Percentiles rank a stretch among this genome's conserved stretches.
phyloP scores from a whole-genome alignment of 2,888 invertebrate species.

The Nemotelus nigrinus region DNA sequence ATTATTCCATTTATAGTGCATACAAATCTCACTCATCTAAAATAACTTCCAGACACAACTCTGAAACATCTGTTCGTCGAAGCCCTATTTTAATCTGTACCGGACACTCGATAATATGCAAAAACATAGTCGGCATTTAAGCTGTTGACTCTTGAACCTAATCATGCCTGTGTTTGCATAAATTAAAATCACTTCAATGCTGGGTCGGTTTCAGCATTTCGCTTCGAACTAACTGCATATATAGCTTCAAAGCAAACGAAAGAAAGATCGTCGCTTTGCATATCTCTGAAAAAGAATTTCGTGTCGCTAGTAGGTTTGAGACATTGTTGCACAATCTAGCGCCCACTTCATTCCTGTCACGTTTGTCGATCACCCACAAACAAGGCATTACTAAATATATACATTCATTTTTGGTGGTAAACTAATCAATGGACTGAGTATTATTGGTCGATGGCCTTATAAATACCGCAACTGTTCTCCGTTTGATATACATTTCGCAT shows the following conservation, averaged over 20 bases:
- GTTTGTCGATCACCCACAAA: slow-evolving; percentile 14
- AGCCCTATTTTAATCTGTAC: not conserved
- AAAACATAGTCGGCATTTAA: too few relatives aligned
- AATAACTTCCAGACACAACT: too few relatives aligned
- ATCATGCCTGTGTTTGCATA: not conserved
- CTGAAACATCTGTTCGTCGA: not conserved
- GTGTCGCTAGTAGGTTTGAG: not conserved
- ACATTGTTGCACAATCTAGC: slow-evolving; percentile 13
- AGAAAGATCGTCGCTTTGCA: too few relatives aligned
- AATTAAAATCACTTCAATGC: not conserved
- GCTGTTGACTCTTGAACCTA: not conserved
- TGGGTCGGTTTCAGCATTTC: too few relatives aligned
- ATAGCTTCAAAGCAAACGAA: too few relatives aligned
- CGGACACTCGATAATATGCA: not conserved
- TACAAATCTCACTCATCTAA: too few relatives aligned
- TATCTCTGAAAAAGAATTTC: too few relatives aligned
- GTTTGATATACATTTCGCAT: too few relatives aligned
- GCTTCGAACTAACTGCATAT: too few relatives aligned
- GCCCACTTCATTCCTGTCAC: not conserved
- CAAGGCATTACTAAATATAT: not conserved
- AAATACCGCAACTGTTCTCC: not conserved
- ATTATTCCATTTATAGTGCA: too few relatives aligned
- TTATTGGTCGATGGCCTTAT: slow-evolving; percentile 32
- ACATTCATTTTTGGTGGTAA: not conserved
- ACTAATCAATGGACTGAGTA: not conserved